These are phyloP conservation scores for Odontamblyopus lacepedii DNA, from an alignment of 2,797 vertebrate genomes.

Conservation along the genomic window DNA sequence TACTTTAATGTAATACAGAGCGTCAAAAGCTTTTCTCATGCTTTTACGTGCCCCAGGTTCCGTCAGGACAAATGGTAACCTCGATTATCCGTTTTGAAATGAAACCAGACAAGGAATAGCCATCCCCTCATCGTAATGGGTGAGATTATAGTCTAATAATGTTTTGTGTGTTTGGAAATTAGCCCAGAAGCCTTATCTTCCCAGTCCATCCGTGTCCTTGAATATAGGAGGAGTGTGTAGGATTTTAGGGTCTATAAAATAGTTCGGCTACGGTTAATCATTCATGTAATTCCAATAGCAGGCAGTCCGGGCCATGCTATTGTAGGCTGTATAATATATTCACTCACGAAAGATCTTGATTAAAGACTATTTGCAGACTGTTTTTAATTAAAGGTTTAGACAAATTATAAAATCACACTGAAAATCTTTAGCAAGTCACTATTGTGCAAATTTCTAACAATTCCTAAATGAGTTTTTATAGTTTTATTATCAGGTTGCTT, in stretches of 20 bases:
- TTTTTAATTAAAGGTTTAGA: too few relatives aligned
- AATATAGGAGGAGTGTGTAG: background rate
- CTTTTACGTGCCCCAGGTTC: background rate
- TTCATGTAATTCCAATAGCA: background rate
- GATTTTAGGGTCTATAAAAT: background rate
- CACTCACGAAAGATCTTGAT: background rate
- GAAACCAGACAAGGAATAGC: conserved; percentile 18
- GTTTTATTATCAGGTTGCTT: too few relatives aligned
- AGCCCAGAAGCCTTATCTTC: background rate
- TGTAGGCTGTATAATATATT: too few relatives aligned
- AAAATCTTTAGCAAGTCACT: background rate
- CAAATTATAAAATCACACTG: background rate
- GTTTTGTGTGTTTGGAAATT: background rate
- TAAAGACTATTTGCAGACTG: background rate
- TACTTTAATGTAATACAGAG: background rate
- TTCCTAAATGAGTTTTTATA: too few relatives aligned
- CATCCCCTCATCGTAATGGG: conserved; percentile 27
- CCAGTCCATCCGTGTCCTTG: background rate
- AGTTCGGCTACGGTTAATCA: background rate
- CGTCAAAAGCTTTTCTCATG: background rate
- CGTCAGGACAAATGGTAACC: background rate
- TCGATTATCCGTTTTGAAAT: conserved; percentile 18
- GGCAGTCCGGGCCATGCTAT: too few relatives aligned
- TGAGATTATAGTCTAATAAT: conserved; percentile 16
- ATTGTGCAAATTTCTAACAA: too few relatives aligned